Evolutionary conservation across 2,113 vertebrate genomes (phyloP), one percentile per base, ranked within the genome.

Genomic region (Copsychus sechellarum): DNA sequence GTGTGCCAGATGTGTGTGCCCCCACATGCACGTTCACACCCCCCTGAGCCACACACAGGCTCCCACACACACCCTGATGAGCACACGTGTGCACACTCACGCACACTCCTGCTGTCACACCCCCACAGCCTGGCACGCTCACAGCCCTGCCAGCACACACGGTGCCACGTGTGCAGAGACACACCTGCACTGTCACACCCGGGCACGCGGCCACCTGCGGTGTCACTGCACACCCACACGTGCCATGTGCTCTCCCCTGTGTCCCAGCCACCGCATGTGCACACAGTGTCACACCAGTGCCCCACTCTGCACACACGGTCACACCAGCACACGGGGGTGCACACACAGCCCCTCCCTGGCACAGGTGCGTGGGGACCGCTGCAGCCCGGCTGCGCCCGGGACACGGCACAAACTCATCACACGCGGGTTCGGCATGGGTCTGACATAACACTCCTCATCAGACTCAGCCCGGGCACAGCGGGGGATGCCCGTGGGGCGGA

Each of bases 221-320:
- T 2, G 9, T 7, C 43, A 8, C 2, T 28, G 5, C 2, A 0
- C 26, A 3, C 23, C 20, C 3, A 1, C 19, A 1, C 0, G 19
- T 8, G 54, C 34, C 13, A 4, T 2, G 4, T 0, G 1, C 43
- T n/a, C 11, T 48, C 31, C 67, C 26, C 0, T 17, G 36, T 16
- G 36, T 6, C 3, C n/a, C 50, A 21, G 2, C 42, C 50, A 21
- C 5, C 22, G 7, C 24, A 2, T 0, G 20, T 8, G 38, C 48
- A 6, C n/a, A 9, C 12, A 17, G 25, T 15, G 26, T 12, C 74
- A 57, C 65, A 7, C 8, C 2, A 11, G 43, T 4, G 25, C 31
- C 51, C 28, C 15, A 6, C 8, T 3, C 19, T 3, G 25, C 14
- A 7, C 7, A 6, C 8, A 0, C 0, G 3, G 10, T 8, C 36